Evolutionary conservation across 2,113 vertebrate species (phyloP), one percentile per base, ranked within the genome.

Genomic region (Sapajus apella): DNA sequence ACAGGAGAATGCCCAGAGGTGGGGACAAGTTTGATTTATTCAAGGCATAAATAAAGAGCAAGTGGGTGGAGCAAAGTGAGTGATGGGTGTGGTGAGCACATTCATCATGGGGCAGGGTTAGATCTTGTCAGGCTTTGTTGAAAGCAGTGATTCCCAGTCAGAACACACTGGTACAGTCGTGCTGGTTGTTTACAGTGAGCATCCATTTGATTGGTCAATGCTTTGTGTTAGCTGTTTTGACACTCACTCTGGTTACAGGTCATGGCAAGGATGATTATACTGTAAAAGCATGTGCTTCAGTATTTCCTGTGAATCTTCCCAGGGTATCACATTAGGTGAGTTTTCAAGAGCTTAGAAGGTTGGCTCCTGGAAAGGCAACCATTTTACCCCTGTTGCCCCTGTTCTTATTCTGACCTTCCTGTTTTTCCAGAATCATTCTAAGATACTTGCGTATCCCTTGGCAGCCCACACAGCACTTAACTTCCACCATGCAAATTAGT

Each of bases 401-500:
- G 94, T 84, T 97, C 56, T 87, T 93, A 76, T 96, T 85, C 87
- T 86, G 84, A 97, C 96, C 90, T 97, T 95, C 92, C 84, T 97
- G 92, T 97, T 97, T 96, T 95, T 96, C 76, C 92, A 79, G 90
- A 95, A n/a, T 97, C 77, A 47, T 90, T 97, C 93, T 66, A 94
- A 97, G 92, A 95, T 6, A 72, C 61, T 96, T 88, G 84, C 90
- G 10, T 97, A 97, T 97, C 93, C 84, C 97, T 95, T 98, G 98
- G 96, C 95, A 98, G 95, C 66, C 70, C 30, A 87, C 45, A 30
- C 37, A 95, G 95, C 96, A 97, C 93, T 97, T 98, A 96, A 92
- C 93, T 93, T 97, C 96, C 84, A 97, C 95, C 89, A 95, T 97
- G 77, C 96, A 97, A 96, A 97, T 97, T 56, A 96, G 85, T 91